Evolutionary conservation across 2,888 invertebrate genomes (phyloP), one percentile per base, ranked within the genome.

Genomic region (Sisyra terminalis): DNA sequence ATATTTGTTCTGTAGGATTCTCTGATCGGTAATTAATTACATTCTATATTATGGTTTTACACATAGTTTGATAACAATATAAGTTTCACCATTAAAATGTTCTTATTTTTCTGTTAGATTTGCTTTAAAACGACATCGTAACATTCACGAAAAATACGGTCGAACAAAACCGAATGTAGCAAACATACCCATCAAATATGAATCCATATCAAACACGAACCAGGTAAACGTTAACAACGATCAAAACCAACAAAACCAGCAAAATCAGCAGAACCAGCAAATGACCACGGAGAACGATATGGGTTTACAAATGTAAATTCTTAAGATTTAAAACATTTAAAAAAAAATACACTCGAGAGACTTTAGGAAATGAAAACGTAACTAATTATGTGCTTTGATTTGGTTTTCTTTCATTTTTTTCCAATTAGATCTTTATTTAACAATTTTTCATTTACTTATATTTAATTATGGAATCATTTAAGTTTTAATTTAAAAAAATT

Each of bases 61-160:
- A 29, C 30, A 9, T 29, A 29, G 10, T 29, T 29, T 10, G 10
- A 8, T n/a, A n/a, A n/a, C n/a, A n/a, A n/a, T n/a, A n/a, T n/a
- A n/a, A n/a, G n/a, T n/a, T n/a, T n/a, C n/a, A 29, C 9, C 9
- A 29, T 9, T 9, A 29, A 29, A 8, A 29, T 8, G 30, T 29
- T 29, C 9, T 8, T 14, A n/a, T 8, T 10, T 44, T 10, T 31
- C 41, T 42, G 45, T 10, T 40, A 58, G 58, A 41, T 87, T 88
- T 58, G 87, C 88, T 15, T 65, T 88, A 46, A 88, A 88, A 56
- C 70, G 88, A 47, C 88, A 88, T 58, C 71, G 86, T 50, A 82
- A 83, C 50, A 87, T 88, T 51, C 88, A 88, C 60, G 86, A 87
- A 53, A 87, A 88, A 64, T 88, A 87, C 57, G 86, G 83, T 61